phyloP scores from a whole-genome alignment of 2,888 invertebrate species.

The Phalangium opilio region DNA sequence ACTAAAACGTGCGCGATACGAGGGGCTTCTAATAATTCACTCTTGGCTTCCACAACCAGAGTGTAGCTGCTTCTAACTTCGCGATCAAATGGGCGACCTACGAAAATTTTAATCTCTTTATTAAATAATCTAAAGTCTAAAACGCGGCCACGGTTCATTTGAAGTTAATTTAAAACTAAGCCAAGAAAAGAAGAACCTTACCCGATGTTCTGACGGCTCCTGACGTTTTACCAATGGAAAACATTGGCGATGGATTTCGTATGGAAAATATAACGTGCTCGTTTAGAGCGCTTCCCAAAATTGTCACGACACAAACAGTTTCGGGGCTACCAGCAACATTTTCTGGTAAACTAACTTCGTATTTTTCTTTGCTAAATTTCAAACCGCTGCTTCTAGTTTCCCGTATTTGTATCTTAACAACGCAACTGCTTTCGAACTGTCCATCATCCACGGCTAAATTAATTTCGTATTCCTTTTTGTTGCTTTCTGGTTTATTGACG shows the following conservation, averaged over 20 bases:
- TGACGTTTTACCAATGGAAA: slow-evolving; percentile 75
- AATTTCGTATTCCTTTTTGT: slow-evolving; percentile 16
- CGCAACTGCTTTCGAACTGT: slow-evolving; percentile 56
- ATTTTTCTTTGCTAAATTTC: slow-evolving; percentile 59
- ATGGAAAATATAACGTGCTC: slow-evolving; percentile 74
- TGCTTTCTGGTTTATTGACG: slow-evolving; percentile 15
- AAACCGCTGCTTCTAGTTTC: slow-evolving; percentile 51
- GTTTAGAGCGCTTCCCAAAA: slow-evolving; percentile 67
- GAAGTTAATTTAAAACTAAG: too few species aligned
- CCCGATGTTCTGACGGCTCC: slow-evolving; percentile 79
- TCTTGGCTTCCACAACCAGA: slow-evolving; percentile 57
- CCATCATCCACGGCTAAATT: slow-evolving; percentile 20
- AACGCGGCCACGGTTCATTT: too few species aligned
- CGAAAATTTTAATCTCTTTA: too few species aligned
- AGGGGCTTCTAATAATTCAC: slow-evolving; percentile 11
- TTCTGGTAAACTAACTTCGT: slow-evolving; percentile 65
- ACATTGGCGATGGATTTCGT: slow-evolving; percentile 70
- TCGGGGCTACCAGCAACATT: slow-evolving; percentile 40
- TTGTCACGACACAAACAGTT: slow-evolving; percentile 69
- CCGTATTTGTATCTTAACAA: slow-evolving; percentile 50
- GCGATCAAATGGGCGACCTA: slow-evolving; percentile 55
- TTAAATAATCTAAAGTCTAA: too few species aligned
- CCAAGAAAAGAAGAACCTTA: too few species aligned
- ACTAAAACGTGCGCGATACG: slow-evolving; percentile 70
- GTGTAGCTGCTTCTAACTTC: slow-evolving; percentile 64